These are phyloP conservation scores for Fragariocoptes setiger DNA, from an alignment of 1,140 invertebrate genomes.

Conservation along the genomic window DNA sequence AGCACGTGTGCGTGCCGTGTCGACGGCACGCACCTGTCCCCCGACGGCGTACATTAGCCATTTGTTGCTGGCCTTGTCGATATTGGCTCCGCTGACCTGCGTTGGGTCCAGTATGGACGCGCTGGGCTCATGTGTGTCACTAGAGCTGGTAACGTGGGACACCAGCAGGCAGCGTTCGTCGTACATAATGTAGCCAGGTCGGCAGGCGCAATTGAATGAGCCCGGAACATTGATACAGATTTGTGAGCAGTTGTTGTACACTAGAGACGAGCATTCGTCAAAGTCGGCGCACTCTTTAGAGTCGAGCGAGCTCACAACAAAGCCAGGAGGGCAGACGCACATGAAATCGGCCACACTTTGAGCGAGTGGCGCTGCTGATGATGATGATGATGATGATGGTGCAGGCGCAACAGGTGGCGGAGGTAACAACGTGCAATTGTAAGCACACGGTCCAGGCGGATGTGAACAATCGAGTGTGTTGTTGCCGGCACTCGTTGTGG, in stretches of 20 bases:
- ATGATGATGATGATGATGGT: too few relatives aligned
- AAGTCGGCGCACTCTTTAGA: slow-evolving; percentile 31
- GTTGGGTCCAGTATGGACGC: too few relatives aligned
- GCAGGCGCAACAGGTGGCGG: too few relatives aligned
- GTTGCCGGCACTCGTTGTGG: neutral
- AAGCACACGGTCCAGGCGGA: too few relatives aligned
- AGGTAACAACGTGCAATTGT: too few relatives aligned
- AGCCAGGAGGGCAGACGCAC: slow-evolving; percentile 54
- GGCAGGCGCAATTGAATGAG: slow-evolving; percentile 53
- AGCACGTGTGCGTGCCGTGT: slow-evolving; percentile 16
- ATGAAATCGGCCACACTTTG: slow-evolving; percentile 42
- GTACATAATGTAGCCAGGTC: slow-evolving; percentile 33
- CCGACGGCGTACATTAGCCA: slow-evolving; percentile 31
- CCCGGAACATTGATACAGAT: slow-evolving; percentile 70
- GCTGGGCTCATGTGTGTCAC: too few relatives aligned
- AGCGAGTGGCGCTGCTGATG: too few relatives aligned
- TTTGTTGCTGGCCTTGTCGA: slow-evolving; percentile 6
- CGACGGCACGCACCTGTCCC: slow-evolving; percentile 43
- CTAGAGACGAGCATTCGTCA: slow-evolving; percentile 49
- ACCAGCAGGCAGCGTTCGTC: slow-evolving; percentile 12
- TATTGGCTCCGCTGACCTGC: too few relatives aligned
- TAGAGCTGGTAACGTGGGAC: too few relatives aligned
- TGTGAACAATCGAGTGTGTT: too few relatives aligned
- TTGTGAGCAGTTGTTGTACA: slow-evolving; percentile 53
- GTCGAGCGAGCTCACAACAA: slow-evolving; percentile 30